Evolutionary conservation across 2,113 vertebrate species (phyloP).

Genomic region (Meriones unguiculatus): DNA sequence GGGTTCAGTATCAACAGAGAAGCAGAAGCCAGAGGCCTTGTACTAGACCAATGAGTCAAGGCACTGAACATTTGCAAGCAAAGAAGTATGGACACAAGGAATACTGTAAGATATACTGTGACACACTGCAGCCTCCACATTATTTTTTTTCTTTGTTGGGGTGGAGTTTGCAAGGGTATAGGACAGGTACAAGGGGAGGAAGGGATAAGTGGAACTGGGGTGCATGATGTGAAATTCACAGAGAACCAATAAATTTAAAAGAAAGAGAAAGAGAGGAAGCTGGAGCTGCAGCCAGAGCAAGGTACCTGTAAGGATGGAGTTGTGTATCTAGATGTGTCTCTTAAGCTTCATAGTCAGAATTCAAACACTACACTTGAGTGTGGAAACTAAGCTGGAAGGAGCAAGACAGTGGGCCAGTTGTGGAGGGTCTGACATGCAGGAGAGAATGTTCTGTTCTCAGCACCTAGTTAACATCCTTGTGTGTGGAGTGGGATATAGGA

Average conservation of each 20-base stretch:
- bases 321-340: not conserved
- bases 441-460: not conserved
- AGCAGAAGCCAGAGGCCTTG: not conserved
- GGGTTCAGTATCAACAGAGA: not conserved
- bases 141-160: not conserved
- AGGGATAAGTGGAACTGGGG: not conserved
- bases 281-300: not conserved
- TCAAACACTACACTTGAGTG: not conserved
- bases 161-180: not conserved
- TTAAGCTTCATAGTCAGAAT: not conserved
- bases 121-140: not conserved
- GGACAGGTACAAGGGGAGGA: not conserved
- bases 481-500: not conserved
- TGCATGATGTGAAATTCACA: not conserved
- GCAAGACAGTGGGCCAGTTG: not conserved
- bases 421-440: not conserved
- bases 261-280: not conserved
- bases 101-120: not conserved
- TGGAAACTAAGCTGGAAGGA: not conserved
- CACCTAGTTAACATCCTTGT: not conserved
- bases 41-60: not conserved
- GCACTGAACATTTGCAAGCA: no score
- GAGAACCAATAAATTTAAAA: not conserved
- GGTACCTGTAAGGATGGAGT: accelerated
- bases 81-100: no score